A percentile compares a stretch with the other conserved stretches of the same genome.
phyloP scores from a whole-genome alignment of 2,888 invertebrate species.

The Antheraea yamamai region DNA sequence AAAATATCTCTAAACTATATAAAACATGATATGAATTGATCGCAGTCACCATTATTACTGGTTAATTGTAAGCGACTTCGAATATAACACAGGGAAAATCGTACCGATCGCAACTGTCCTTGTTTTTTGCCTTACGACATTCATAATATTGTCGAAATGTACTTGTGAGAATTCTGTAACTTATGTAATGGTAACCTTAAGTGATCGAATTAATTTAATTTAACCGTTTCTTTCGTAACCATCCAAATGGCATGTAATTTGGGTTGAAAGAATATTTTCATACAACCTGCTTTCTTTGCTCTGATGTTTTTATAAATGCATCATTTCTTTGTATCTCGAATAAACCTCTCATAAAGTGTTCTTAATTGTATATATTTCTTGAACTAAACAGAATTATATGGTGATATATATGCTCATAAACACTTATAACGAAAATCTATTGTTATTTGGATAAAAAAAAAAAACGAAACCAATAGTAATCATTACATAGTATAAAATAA shows the following conservation, averaged over 20 bases:
- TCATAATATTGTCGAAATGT: conserved; percentile 10
- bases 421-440: neutral
- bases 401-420: neutral
- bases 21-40: neutral
- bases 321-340: neutral
- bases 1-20: neutral
- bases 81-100: conserved; percentile 6
- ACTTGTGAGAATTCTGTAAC: neutral
- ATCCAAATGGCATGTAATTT: neutral
- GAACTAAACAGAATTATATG: neutral
- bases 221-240: neutral
- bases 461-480: neutral
- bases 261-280: neutral
- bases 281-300: neutral
- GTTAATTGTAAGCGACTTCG: neutral
- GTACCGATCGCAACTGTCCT: conserved; percentile 4
- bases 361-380: neutral
- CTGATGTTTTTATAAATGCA: neutral
- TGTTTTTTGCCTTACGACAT: conserved; percentile 3
- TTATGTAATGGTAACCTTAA: neutral
- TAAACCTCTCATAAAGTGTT: neutral
- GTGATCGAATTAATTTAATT: neutral
- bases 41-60: neutral
- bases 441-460: neutral
- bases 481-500: too few relatives aligned